Conservation (phyloP, 2,888 invertebrate genomes). For the Microctonus brassicae region DNA sequence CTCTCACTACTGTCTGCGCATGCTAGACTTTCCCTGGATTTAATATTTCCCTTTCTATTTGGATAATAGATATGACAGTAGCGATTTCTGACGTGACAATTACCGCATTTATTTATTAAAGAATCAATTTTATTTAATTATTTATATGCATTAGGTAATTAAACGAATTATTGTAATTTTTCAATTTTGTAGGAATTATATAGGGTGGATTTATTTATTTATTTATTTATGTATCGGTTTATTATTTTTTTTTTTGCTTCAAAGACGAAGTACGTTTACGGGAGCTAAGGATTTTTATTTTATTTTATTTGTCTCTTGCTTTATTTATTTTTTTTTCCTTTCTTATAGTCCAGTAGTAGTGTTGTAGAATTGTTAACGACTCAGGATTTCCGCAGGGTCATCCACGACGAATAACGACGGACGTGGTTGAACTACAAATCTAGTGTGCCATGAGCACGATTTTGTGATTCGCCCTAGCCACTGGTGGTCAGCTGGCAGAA, state of each 20-base stretch:
- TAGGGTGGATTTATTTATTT: no score
- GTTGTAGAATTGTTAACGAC: slow-evolving; percentile 29
- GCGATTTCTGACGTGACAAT: background rate
- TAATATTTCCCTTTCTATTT: background rate
- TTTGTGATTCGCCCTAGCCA: slow-evolving; percentile 32
- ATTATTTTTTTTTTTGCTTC: background rate
- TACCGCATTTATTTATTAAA: background rate
- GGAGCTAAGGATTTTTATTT: no score
- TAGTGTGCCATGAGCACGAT: slow-evolving; percentile 28
- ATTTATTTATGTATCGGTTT: background rate
- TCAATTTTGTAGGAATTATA: no score
- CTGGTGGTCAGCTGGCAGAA: slow-evolving; percentile 36
- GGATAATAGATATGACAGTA: slow-evolving; percentile 57
- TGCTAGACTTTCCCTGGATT: slow-evolving; percentile 57
- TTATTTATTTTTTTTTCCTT: background rate
- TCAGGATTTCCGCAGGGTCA: slow-evolving; percentile 35
- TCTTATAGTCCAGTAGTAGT: background rate
- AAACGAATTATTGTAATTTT: background rate
- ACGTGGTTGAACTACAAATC: slow-evolving; percentile 35
- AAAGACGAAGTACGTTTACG: no score
- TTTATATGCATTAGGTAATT: background rate
- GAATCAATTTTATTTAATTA: background rate
- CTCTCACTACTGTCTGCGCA: no score
- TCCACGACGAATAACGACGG: slow-evolving; percentile 38
- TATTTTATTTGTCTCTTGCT: background rate